Evolutionary conservation across 2,113 vertebrate genomes (phyloP), one percentile per base, ranked within the genome.

Genomic region (Nannobrachium achirus): DNA sequence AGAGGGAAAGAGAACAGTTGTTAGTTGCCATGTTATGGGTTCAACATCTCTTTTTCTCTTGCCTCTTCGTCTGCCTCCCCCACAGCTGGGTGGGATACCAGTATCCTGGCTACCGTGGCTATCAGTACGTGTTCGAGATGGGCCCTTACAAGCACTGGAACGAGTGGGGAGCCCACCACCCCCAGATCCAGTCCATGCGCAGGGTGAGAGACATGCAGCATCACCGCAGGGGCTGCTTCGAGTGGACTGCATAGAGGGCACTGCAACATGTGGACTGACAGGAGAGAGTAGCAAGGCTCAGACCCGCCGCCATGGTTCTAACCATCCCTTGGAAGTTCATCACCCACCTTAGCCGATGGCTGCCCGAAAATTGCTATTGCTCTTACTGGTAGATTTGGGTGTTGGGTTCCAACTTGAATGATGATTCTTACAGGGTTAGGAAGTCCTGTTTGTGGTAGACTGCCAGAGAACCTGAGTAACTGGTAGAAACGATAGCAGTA

Each of bases 21-120:
- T 48, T 14, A 11, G 14, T 48, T 6, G n/a, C 2, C 5, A n/a
- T 48, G 16, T 19, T 57, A 0, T 4, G 10, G 25, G 1, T 59
- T 66, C n/a, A 7, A 59, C 42, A 16, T 48, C 20, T 15, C 2
- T 52, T 52, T 65, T 13, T 82, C 25, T 69, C 19, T 9, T 1
- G 44, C 9, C 2, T 16, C 41, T n/a, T 10, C n/a, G 1, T n/a
- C 41, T 75, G 46, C 20, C 63, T 18, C 42, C 16, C 63, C 3
- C 75, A 20, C 66, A 95, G 93, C 76, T 95, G 94, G 94, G 93
- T 94, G 65, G 94, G 92, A 13, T 95, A 95, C 81, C 93, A 95
- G 80, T 94, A 95, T 63, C 94, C 94, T 10, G 94, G 93, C 46
- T 95, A 95, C 76, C 91, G 94, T 79, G 94, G 94, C 15, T 94